Conservation (phyloP, 2,113 vertebrate genomes). For the Baryphthengus martii region DNA sequence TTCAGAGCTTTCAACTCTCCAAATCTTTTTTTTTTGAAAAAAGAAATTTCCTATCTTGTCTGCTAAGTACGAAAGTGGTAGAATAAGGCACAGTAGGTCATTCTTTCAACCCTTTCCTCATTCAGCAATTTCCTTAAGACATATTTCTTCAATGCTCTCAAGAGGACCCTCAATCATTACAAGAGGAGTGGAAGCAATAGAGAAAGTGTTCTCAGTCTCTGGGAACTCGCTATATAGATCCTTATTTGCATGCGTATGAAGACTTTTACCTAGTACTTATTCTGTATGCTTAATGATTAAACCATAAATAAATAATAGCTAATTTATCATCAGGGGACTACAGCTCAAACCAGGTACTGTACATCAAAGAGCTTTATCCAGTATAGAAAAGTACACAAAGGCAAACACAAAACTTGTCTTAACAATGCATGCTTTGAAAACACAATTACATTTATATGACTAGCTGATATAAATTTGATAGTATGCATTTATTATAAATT, state of each 20-base stretch:
- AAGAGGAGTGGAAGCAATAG: background rate
- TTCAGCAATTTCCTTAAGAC: background rate
- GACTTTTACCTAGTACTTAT: background rate
- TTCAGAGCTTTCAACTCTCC: background rate
- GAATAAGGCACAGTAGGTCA: background rate
- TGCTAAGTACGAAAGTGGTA: background rate
- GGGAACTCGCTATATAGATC: background rate
- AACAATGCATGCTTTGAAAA: background rate
- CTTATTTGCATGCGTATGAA: background rate
- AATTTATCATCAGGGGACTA: background rate
- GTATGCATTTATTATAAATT: conserved; percentile 21
- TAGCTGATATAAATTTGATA: conserved; percentile 7
- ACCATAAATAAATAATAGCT: background rate
- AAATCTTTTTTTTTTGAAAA: background rate
- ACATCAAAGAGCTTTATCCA: background rate
- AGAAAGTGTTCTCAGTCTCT: background rate
- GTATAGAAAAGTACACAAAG: background rate
- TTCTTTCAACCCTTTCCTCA: background rate
- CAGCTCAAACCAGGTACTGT: background rate
- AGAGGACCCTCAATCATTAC: background rate
- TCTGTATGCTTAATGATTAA: background rate
- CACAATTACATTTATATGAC: background rate
- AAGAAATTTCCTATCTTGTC: background rate
- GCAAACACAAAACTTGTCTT: background rate
- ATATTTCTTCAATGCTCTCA: background rate